These are phyloP conservation scores for Leptocoma aspasia DNA, from an alignment of 2,113 vertebrate species.

Conservation along the genomic window DNA sequence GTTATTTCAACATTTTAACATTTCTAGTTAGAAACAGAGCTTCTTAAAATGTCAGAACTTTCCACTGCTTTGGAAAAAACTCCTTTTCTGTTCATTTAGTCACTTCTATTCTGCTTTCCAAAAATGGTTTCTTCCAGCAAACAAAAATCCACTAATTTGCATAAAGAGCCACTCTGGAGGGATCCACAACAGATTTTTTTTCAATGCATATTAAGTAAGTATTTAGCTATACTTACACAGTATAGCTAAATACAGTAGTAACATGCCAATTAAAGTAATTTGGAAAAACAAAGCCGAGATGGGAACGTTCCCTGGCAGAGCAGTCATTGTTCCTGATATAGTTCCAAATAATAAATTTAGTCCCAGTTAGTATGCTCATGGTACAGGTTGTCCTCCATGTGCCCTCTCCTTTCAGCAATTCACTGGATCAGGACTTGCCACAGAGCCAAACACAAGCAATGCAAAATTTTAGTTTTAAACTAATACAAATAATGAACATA, in stretches of 20 bases:
- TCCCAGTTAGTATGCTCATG: no score
- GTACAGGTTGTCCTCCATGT: not conserved
- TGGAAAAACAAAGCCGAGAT: not conserved
- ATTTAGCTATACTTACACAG: not conserved
- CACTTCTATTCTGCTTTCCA: not conserved
- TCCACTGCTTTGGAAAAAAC: not conserved
- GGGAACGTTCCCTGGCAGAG: not conserved
- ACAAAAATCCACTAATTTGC: not conserved
- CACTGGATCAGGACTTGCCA: not conserved
- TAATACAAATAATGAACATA: not conserved
- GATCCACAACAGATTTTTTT: not conserved
- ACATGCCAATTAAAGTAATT: not conserved
- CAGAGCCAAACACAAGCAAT: not conserved
- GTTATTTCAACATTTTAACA: not conserved
- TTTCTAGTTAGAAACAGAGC: not conserved
- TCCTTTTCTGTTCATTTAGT: not conserved
- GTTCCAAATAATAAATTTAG: not conserved
- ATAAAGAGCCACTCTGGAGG: not conserved
- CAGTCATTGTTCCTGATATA: not conserved
- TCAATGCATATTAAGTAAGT: no score
- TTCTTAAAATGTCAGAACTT: not conserved
- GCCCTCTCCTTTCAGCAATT: not conserved
- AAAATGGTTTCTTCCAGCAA: not conserved
- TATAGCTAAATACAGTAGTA: not conserved
- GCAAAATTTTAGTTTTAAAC: not conserved